Percentiles rank a stretch among this genome's conserved stretches.
phyloP scores from a whole-genome alignment of 2,888 invertebrate genomes.

The Zhuqinia jingwanae region DNA sequence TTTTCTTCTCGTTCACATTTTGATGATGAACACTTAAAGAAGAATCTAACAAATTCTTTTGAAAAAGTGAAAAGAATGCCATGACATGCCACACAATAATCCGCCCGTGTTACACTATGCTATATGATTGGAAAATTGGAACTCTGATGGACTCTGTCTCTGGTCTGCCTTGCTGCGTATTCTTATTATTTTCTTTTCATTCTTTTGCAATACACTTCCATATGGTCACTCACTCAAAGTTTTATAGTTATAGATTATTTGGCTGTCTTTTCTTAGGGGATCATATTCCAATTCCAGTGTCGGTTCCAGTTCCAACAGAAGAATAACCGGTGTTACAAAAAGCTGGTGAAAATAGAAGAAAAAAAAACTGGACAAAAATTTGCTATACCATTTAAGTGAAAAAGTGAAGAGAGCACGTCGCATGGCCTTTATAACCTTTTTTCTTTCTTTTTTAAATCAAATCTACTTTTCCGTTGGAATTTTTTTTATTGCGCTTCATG shows the following conservation, averaged over 20 bases:
- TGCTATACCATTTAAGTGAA: neutral
- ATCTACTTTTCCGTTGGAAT: slow-evolving; percentile 52
- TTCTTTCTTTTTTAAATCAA: slow-evolving; percentile 45
- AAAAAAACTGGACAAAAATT: neutral
- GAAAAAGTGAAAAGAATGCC: slow-evolving; percentile 54
- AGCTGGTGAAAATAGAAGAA: neutral
- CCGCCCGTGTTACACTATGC: neutral
- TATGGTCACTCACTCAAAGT: neutral
- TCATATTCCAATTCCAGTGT: neutral
- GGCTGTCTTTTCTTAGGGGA: neutral
- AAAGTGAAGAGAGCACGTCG: slow-evolving; percentile 11
- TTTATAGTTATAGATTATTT: neutral
- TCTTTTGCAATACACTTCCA: slow-evolving; percentile 1
- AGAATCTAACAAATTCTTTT: slow-evolving; percentile 47
- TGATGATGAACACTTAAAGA: slow-evolving; percentile 42
- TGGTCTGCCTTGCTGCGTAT: neutral
- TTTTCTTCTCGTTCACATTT: slow-evolving; percentile 20
- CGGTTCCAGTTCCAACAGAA: neutral
- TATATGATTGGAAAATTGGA: slow-evolving; percentile 3
- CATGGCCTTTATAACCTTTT: slow-evolving; percentile 36
- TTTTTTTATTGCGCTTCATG: slow-evolving; percentile 23
- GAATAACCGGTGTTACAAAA: neutral
- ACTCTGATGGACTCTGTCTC: slow-evolving; percentile 28
- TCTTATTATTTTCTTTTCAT: neutral
- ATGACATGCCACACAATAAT: slow-evolving; percentile 9